Evolutionary conservation across 2,797 vertebrate genomes (phyloP), one percentile per base, ranked within the genome.

Genomic region (Neoniphon sammara): DNA sequence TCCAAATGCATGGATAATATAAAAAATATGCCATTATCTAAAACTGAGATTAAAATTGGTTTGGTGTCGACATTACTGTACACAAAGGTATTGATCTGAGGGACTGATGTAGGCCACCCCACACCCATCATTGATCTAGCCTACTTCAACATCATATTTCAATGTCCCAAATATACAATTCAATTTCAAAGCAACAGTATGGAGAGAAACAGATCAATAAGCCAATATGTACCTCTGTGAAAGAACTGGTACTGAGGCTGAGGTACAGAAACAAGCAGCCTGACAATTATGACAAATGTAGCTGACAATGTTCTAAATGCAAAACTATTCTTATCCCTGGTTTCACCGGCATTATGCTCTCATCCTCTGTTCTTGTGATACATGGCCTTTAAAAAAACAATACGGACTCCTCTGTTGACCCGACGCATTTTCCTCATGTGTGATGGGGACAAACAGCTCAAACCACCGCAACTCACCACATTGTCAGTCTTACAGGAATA

Each of bases 161-260:
- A 31, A 53, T 49, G 55, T 66, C 9, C 23, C 11, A 39, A 21
- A 14, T 8, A 11, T 50, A 55, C 47, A 23, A 62, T 50, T 66
- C 5, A 0, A 56, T 63, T 42, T 63, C 6, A 78, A 77, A 66
- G 53, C 39, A 36, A 56, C 47, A 65, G 47, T 12, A 66, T 1
- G 12, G 25, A 70, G 42, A 76, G 42, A 67, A 55, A 50, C 18
- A 50, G 39, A 67, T 67, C 65, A 47, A 67, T 56, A 47, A 31
- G 39, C 27, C 65, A 30, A 57, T 27, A 47, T 21, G 3, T 27
- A 46, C 54, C 53, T 46, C 39, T 67, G 17, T 39, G 57, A 60
- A 23, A 17, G 12, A 39, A 21, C 3, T 4, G 31, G 25, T 49
- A 5, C 21, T 46, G 31, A 55, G 46, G 17, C 46, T 18, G 61